These are phyloP conservation scores for Pocillopora damicornis DNA, from an alignment of 64 coral and sea anemone genomes.

Conservation along the genomic window DNA sequence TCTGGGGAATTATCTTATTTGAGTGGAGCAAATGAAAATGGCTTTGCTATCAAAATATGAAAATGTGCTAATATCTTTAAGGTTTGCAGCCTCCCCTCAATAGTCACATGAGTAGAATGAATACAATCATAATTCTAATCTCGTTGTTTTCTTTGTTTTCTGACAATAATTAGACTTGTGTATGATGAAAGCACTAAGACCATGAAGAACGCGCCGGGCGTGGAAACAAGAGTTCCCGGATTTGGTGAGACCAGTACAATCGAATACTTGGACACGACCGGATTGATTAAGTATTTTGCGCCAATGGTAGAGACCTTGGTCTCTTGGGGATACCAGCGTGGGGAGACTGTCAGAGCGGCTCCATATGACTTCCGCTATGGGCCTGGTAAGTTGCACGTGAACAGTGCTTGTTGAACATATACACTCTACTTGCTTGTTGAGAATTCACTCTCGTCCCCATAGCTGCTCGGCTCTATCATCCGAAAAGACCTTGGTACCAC, in stretches of 20 bases:
- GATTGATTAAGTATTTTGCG: constrained; percentile 61
- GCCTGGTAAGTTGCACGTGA: constrained; percentile 43
- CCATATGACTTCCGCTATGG: constrained; percentile 93
- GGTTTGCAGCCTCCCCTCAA: too few relatives aligned
- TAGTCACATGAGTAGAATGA: too few relatives aligned
- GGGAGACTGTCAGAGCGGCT: constrained; percentile 64
- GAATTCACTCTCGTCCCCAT: background rate
- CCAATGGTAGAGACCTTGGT: constrained; percentile 41
- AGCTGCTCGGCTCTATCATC: too few relatives aligned
- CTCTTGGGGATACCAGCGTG: constrained; percentile 63
- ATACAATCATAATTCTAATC: too few relatives aligned
- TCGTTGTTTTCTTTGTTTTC: background rate
- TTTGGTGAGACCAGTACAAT: constrained; percentile 80
- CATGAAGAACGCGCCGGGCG: constrained; percentile 71
- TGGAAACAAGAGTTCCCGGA: constrained; percentile 73
- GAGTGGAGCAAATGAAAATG: too few relatives aligned
- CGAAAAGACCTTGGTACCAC: background rate
- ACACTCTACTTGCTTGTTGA: background rate
- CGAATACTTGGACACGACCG: constrained; percentile 65
- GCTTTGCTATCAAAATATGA: too few relatives aligned
- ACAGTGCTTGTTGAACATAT: background rate
- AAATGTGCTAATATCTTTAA: too few relatives aligned
- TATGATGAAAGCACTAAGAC: constrained; percentile 58
- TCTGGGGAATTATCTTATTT: background rate
- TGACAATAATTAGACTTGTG: constrained; percentile 46